Base-by-base conservation (phyloP, 2,113 vertebrate genomes). In the Leucopsar rothschildi region DNA sequence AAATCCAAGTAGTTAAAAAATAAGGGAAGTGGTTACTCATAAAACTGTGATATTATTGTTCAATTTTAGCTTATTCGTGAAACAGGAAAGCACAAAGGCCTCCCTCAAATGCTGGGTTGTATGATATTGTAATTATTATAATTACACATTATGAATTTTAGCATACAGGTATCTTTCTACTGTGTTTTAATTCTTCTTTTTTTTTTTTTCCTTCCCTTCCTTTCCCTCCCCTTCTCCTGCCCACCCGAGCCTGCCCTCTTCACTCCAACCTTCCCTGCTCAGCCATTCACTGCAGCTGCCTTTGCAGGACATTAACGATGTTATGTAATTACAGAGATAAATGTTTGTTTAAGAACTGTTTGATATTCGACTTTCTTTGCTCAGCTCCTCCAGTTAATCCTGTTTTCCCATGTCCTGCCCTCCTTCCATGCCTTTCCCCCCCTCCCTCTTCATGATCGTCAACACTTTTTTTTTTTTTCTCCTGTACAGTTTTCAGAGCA, bases 401-500 rank as follows among this genome's bases (percentile, higher is more conserved):
- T 96, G 80, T 92, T 96, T 66, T 57, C 56, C 75, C 96, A 82
- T 50, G 77, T 89, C 97, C 90, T 96, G 93, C 96, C 93, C 96
- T 60, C 15, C 0, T 57, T n/a, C 82, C 86, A 76, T 66, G 31
- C 76, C 76, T 91, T 94, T 77, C 64, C 92, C 57, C 57, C 71
- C 77, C 91, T 63, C 75, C 71, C 88, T 92, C 57, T 94, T 92
- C 49, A 14, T 79, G 66, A 95, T 96, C 20, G 4, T 94, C 92
- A 86, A 37, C 39, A 59, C 66, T 39, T 76, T 44, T 44, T 44
- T 65, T 66, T 57, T 44, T 65, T 66, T 98, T 60, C 53, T 31
- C 8, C 98, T 99, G 98, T 99, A 99, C 98, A 99, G 98, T 99
- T 99, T 99, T 98, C 98, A 98, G 98, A 99, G 98, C 98, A 99